These are phyloP conservation scores for Leptarthrus brevirostris DNA, from an alignment of 2,888 invertebrate genomes.

Conservation along the genomic window DNA sequence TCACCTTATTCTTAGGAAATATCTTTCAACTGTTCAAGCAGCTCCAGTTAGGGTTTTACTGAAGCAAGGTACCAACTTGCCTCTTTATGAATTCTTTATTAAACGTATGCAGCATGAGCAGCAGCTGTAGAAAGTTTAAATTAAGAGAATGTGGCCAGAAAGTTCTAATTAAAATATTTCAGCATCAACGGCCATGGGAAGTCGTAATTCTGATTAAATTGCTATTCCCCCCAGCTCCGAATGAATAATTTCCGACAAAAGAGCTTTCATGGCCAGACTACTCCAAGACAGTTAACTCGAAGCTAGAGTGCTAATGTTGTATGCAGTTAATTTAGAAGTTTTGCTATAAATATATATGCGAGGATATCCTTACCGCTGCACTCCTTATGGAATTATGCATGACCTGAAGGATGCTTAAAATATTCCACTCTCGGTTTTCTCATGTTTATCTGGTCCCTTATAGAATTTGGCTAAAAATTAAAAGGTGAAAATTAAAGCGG, in stretches of 20 bases:
- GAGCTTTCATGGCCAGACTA: slow-evolving; percentile 1
- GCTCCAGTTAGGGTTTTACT: too few species aligned
- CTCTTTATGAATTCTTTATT: slow-evolving; percentile 47
- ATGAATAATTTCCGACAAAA: slow-evolving; percentile 25
- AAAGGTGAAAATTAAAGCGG: neutral
- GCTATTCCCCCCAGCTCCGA: slow-evolving; percentile 17
- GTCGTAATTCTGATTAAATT: slow-evolving; percentile 46
- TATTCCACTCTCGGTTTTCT: slow-evolving; percentile 7
- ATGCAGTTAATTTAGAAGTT: slow-evolving; percentile 36
- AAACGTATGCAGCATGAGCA: slow-evolving; percentile 36
- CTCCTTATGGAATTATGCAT: slow-evolving; percentile 10
- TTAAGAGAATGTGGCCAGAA: slow-evolving; percentile 47
- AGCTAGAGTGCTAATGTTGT: slow-evolving; percentile 29
- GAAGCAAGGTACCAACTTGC: too few species aligned
- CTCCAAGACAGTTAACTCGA: neutral
- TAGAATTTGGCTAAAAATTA: slow-evolving; percentile 10
- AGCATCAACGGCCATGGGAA: slow-evolving; percentile 13
- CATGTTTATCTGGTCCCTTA: neutral
- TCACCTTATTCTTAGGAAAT: slow-evolving; percentile 12
- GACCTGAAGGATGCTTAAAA: slow-evolving; percentile 9
- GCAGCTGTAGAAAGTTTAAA: slow-evolving; percentile 28
- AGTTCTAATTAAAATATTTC: slow-evolving; percentile 47
- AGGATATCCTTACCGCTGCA: neutral
- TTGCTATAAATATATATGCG: slow-evolving; percentile 28
- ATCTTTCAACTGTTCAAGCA: neutral